Conservation (phyloP, 2,888 invertebrate species). For the Catonia carolina region DNA sequence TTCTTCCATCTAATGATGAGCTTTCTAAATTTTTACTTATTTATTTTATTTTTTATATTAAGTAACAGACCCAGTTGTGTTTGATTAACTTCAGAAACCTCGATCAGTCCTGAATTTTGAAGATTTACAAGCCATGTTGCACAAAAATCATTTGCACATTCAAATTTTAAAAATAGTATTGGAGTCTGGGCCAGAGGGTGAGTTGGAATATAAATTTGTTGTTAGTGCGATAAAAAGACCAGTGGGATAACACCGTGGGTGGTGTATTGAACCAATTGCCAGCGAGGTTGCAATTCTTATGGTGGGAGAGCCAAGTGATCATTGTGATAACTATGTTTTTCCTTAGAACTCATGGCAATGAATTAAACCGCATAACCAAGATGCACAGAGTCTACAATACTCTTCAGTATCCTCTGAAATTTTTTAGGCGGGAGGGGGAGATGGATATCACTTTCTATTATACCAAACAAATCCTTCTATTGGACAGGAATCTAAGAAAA, state of each 20-base stretch:
- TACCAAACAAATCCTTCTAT: neutral
- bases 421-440: conserved; percentile 35
- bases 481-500: neutral
- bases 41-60: conserved; percentile 26
- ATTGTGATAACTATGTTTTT: conserved; percentile 15
- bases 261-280: conserved; percentile 9
- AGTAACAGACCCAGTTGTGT: conserved; percentile 16
- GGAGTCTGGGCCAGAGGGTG: conserved; percentile 15
- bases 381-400: conserved; percentile 37
- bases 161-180: conserved; percentile 20
- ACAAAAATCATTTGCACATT: conserved; percentile 19
- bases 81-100: neutral
- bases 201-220: neutral
- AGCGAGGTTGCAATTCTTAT: conserved; percentile 14
- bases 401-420: conserved; percentile 41
- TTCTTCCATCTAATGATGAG: conserved; percentile 22
- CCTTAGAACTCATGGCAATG: neutral
- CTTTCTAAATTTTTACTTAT: conserved; percentile 31
- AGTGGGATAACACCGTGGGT: neutral
- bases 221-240: neutral
- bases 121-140: conserved; percentile 20
- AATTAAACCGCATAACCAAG: conserved; percentile 23
- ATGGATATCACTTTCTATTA: conserved; percentile 31
- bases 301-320: conserved; percentile 14
- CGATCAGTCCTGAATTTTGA: conserved; percentile 1